These are phyloP conservation scores for Corella eumyota DNA, from an alignment of 23 tunicate species.

Conservation along the genomic window DNA sequence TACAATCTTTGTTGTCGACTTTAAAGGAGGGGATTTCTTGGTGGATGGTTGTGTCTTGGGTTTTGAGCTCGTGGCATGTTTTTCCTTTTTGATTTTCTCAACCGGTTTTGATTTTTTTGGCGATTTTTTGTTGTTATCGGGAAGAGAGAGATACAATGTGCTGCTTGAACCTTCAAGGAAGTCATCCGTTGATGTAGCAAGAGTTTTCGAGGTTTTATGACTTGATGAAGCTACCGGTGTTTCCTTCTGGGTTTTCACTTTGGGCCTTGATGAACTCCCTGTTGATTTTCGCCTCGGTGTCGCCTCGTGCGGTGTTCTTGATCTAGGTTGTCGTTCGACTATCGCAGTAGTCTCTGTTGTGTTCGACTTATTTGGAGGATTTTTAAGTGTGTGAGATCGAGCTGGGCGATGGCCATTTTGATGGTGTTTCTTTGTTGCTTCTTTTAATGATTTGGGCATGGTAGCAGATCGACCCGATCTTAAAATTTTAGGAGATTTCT, in stretches of 20 bases:
- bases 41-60: slow-evolving; percentile 3
- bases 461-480: slow-evolving; percentile 14
- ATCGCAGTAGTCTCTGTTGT: not conserved
- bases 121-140: slow-evolving; percentile 9
- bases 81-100: slow-evolving; percentile 6
- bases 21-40: not conserved
- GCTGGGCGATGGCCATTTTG: not conserved
- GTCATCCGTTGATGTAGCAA: slow-evolving; percentile 19
- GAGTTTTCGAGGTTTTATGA: not conserved
- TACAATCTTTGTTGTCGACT: not conserved
- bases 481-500: slow-evolving; percentile 3
- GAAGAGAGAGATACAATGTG: slow-evolving; percentile 20
- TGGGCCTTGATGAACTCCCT: not conserved
- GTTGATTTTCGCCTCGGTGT: not conserved
- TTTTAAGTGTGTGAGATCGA: slow-evolving; percentile 13
- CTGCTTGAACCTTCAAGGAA: slow-evolving; percentile 14
- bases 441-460: slow-evolving; percentile 21
- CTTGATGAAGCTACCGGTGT: not conserved
- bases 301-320: not conserved
- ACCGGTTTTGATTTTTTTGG: not conserved
- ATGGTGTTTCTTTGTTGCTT: not conserved
- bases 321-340: slow-evolving; percentile 4
- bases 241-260: slow-evolving; percentile 1
- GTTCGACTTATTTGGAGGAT: not conserved
- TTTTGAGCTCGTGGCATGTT: too few species aligned